A percentile compares a stretch with the other conserved stretches of the same genome.
phyloP scores from a whole-genome alignment of 1,140 invertebrate species.

The Anastrepha obliqua region DNA sequence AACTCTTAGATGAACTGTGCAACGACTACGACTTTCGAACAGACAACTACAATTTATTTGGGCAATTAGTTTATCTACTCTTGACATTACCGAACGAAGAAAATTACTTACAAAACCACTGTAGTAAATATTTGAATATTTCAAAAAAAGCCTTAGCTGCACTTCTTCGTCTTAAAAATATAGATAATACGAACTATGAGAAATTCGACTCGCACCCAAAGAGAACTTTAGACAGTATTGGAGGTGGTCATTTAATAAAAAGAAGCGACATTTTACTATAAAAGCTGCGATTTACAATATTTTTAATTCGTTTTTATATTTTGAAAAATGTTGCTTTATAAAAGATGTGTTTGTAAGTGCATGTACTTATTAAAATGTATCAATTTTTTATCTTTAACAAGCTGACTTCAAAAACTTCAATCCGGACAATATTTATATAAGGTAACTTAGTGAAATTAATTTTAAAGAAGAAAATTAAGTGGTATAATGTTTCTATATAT shows the following conservation, averaged over 20 bases:
- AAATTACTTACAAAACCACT: slow-evolving; percentile 15
- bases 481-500: not conserved
- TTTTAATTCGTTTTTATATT: not conserved
- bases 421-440: slow-evolving; percentile 43
- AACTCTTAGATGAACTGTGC: slow-evolving; percentile 46
- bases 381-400: slow-evolving; percentile 26
- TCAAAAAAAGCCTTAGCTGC: slow-evolving; percentile 43
- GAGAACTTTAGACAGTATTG: slow-evolving; percentile 57
- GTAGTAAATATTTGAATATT: slow-evolving; percentile 53
- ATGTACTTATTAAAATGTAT: slow-evolving; percentile 9
- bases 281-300: not conserved
- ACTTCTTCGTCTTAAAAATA: slow-evolving; percentile 49
- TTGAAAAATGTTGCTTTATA: not conserved
- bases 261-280: slow-evolving; percentile 41
- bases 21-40: slow-evolving; percentile 38
- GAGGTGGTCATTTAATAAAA: slow-evolving; percentile 58
- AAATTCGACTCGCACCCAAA: slow-evolving; percentile 50
- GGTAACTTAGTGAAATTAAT: slow-evolving; percentile 30
- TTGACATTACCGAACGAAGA: slow-evolving; percentile 53
- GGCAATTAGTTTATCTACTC: slow-evolving; percentile 52
- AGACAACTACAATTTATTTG: slow-evolving; percentile 49
- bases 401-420: slow-evolving; percentile 45
- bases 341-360: not conserved
- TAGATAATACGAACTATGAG: slow-evolving; percentile 14
- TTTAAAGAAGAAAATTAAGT: not conserved